Percentiles rank a stretch among this genome's conserved stretches.
phyloP scores from a whole-genome alignment of 2,888 invertebrate species.

The Celastrina argiolus region DNA sequence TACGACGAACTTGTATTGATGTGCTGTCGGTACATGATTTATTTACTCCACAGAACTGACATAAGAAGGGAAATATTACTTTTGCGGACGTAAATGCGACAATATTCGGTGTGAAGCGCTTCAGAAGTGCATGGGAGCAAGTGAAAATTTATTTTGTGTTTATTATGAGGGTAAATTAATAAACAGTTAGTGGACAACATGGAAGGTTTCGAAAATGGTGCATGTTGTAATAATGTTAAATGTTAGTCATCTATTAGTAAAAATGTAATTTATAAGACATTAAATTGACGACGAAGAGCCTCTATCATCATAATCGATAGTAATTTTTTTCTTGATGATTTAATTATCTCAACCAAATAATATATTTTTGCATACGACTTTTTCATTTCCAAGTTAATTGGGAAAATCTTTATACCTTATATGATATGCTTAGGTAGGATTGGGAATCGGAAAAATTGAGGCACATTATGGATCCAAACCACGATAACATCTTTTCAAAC shows the following conservation, averaged over 20 bases:
- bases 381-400: background rate
- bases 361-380: no score
- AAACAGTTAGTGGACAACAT: no score
- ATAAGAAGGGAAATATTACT: slow-evolving; percentile 52
- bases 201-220: no score
- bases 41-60: slow-evolving; percentile 46
- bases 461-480: background rate
- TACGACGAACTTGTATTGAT: slow-evolving; percentile 39
- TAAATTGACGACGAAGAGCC: no score
- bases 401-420: background rate
- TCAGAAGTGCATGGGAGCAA: background rate
- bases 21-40: slow-evolving; percentile 48
- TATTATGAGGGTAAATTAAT: background rate
- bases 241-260: no score
- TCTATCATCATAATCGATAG: no score
- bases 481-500: background rate
- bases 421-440: background rate
- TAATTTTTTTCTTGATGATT: no score
- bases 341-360: no score
- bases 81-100: slow-evolving; percentile 45
- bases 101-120: slow-evolving; percentile 54
- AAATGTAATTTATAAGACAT: no score
- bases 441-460: background rate
- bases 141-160: background rate
- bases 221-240: no score